phyloP scores from a whole-genome alignment of 2,888 invertebrate species.

The Adela reaumurella region DNA sequence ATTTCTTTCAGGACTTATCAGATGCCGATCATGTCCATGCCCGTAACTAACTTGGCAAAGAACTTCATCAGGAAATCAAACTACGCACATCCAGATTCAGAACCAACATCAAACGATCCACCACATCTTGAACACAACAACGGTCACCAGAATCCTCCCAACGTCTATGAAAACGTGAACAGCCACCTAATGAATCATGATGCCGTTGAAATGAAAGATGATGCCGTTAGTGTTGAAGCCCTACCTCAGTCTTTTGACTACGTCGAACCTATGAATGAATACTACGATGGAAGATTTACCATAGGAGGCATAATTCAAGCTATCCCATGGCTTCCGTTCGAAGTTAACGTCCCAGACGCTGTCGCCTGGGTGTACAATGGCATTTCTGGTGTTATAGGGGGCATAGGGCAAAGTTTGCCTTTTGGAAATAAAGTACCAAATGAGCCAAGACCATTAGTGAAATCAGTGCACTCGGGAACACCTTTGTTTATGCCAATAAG shows the following conservation, averaged over 20 bases:
- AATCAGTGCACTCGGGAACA: slow-evolving; percentile 10
- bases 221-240: too few relatives aligned
- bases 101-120: too few relatives aligned
- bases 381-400: slow-evolving; percentile 28
- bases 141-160: neutral
- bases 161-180: neutral
- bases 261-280: neutral
- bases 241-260: too few relatives aligned
- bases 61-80: too few relatives aligned
- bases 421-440: slow-evolving; percentile 19
- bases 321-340: slow-evolving; percentile 58
- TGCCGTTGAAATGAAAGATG: too few relatives aligned
- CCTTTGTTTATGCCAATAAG: slow-evolving; percentile 20
- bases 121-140: neutral
- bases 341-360: slow-evolving; percentile 61
- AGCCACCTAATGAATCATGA: too few relatives aligned
- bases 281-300: slow-evolving; percentile 21
- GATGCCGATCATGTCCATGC: too few relatives aligned
- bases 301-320: slow-evolving; percentile 47
- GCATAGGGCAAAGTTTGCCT: slow-evolving; percentile 29
- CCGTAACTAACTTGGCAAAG: too few relatives aligned
- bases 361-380: slow-evolving; percentile 39
- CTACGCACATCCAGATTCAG: too few relatives aligned
- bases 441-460: slow-evolving; percentile 7
- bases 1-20: too few relatives aligned